Evolutionary conservation across 2,113 vertebrate genomes (phyloP).

Genomic region (Microtus oregoni): DNA sequence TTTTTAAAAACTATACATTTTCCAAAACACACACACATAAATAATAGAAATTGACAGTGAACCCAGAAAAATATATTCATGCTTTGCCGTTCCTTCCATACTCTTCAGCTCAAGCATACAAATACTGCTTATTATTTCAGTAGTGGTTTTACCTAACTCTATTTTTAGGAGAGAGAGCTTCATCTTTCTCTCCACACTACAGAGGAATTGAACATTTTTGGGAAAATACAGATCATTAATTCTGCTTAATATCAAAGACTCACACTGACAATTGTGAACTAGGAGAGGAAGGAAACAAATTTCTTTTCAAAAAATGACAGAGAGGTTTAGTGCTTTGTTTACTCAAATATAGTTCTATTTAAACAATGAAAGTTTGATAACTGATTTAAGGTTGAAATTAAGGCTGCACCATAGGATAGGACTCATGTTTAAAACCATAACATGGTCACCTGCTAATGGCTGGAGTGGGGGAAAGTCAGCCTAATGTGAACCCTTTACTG

Average conservation of each 20-base stretch:
- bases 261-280: neutral
- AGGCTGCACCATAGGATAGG: too few species aligned
- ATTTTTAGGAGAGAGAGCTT: constrained; percentile 41
- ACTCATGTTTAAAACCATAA: neutral
- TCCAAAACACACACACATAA: neutral
- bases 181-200: constrained; percentile 1
- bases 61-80: constrained; percentile 29
- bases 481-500: neutral
- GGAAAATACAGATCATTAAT: neutral
- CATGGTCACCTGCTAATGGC: too few species aligned
- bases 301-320: constrained; percentile 26
- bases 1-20: neutral
- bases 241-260: constrained; percentile 30
- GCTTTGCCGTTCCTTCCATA: constrained; percentile 47
- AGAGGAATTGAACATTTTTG: constrained; percentile 6
- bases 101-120: constrained; percentile 32
- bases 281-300: neutral
- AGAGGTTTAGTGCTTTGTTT: neutral
- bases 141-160: neutral
- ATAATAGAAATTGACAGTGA: constrained; percentile 7
- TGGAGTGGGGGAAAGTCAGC: neutral
- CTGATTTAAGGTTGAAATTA: neutral
- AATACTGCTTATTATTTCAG: neutral
- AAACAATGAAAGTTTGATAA: neutral
- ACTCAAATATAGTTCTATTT: neutral